Base-by-base conservation (phyloP, 2,888 invertebrate species). In the Acleris laterana region DNA sequence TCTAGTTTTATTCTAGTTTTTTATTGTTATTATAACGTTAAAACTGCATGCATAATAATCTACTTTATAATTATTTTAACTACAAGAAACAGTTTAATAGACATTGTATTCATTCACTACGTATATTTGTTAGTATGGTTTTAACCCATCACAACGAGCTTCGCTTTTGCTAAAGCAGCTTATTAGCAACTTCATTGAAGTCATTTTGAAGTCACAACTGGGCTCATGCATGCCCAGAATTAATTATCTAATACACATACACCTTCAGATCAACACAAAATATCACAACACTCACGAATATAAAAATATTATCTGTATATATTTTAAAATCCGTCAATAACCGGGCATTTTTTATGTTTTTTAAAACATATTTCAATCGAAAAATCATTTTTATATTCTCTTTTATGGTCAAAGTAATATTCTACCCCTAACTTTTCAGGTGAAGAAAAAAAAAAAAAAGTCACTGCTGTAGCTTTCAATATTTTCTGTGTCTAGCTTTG, bases 151-250 rank as follows among this genome's bases (percentile, higher is more conserved):
- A 69, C 63, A 69, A 72, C 73, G 78, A 75, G 81, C 88, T 90
- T 87, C 79, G 90, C 90, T 91, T 91, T 68, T 71, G 88, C 90
- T 89, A 81, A 87, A 81, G 89, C 88, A 81, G 90, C 90, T 90
- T 90, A 61, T 86, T 85, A 73, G 87, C 87, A 82, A 81, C 68
- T 70, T 55, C 64, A 60, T 64, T 22, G 73, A 72, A 70, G 59
- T 74, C 79, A 79, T 76, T 28, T 68, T 68, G 44, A 52, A 68
- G 70, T 56, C 75, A 70, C 69, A 68, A 73, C 69, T 70, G 74
- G 71, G 71, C 72, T 13, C 60, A 69, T 62, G 70, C 65, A 55
- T 63, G 68, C 71, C 71, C 69, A 61, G 60, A 61, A 70, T 74
- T 64, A 58, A 50, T 70, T 66, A 58, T 69, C 64, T 71, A 70